Evolutionary conservation across 2,113 vertebrate species (phyloP), one percentile per base, ranked within the genome.

Genomic region (Tupaia tana): DNA sequence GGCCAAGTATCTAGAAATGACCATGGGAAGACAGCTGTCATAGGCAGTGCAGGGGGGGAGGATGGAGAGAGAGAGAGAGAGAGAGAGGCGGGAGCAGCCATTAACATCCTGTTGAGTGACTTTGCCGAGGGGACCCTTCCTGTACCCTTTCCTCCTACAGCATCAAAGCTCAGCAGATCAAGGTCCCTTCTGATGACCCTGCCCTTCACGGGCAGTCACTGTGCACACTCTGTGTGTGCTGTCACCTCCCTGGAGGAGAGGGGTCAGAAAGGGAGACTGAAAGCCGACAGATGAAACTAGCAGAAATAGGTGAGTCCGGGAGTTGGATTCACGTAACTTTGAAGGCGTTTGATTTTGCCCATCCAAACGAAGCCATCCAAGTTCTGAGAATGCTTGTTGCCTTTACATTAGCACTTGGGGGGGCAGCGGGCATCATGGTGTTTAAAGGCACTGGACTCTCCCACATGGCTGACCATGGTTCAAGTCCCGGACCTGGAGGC

Each of bases 281-380:
- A 16, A 0, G 0, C 11, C 12, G 8, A 15, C 3, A 8, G 6
- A 3, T 31, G 24, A 34, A 19, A 27, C 7, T 8, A 9, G 20
- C 6, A 7, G 58, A 78, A 14, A 6, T 0, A 0, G 29, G n/a
- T 43, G 13, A 19, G 24, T 25, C 31, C 2, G 6, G 11, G 56
- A 9, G 7, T 22, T 27, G 18, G 56, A n/a, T 9, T 58, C 58
- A 3, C 0, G 0, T 29, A 19, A 27, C 61, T 25, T 9, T 3
- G 7, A 80, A 61, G 59, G 81, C 7, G 19, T 34, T 78, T 56
- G 75, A 31, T 16, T 31, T 11, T 73, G 63, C 25, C 56, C 27
- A 19, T 13, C 6, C 14, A 0, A 9, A 22, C 20, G 22, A n/a
- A 34, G 58, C 52, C 19, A 1, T 7, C 27, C 3, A 4, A 7